Evolutionary conservation across 1,140 invertebrate genomes (phyloP).

Genomic region (Asobara japonica): DNA sequence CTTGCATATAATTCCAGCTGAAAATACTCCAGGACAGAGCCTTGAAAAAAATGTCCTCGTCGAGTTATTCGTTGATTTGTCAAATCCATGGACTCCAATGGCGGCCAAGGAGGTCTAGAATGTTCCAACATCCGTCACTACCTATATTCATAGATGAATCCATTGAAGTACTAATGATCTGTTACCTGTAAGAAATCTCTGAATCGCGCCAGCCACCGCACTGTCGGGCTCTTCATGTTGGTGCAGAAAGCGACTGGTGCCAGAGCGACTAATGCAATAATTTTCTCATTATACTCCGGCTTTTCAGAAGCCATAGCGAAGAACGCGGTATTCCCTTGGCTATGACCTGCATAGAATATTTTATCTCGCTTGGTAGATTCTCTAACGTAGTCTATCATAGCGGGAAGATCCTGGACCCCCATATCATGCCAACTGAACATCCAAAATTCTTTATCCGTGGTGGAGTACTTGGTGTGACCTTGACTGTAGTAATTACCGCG

Average conservation of each 20-base stretch:
- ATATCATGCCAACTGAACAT: conserved; percentile 55
- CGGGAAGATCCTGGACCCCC: conserved; percentile 71
- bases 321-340: conserved; percentile 72
- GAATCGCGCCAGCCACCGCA: conserved; percentile 71
- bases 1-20: too few species aligned
- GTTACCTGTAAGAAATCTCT: conserved; percentile 68
- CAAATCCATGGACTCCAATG: too few species aligned
- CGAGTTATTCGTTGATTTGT: too few species aligned
- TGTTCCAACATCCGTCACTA: too few species aligned
- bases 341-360: conserved; percentile 71
- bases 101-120: too few species aligned
- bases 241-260: conserved; percentile 80
- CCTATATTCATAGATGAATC: too few species aligned
- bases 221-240: conserved; percentile 76
- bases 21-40: too few species aligned
- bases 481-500: conserved; percentile 67
- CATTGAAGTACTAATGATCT: background rate
- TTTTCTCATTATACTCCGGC: conserved; percentile 63
- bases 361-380: conserved; percentile 33
- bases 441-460: conserved; percentile 64
- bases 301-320: conserved; percentile 70
- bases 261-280: conserved; percentile 72
- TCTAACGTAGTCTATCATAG: conserved; percentile 67
- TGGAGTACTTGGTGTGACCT: conserved; percentile 49
- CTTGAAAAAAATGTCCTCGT: too few species aligned